phyloP scores from a whole-genome alignment of 1,140 invertebrate genomes.

The Dendrolimus punctatus region DNA sequence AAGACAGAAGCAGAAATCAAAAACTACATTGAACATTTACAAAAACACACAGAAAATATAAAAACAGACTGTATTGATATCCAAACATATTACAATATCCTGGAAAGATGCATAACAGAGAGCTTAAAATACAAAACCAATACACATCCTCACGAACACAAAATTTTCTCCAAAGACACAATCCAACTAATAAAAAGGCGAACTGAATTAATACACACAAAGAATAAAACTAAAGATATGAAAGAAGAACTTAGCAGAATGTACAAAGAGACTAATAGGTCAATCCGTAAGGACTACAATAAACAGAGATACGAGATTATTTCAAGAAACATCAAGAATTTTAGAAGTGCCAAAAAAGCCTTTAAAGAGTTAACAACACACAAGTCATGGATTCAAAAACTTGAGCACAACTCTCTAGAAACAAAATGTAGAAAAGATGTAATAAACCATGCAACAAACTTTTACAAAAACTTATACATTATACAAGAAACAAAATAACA shows the following conservation, averaged over 20 bases:
- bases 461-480: too few species aligned
- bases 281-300: too few species aligned
- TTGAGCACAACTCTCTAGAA: too few species aligned
- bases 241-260: slow-evolving; percentile 23
- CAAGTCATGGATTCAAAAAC: too few species aligned
- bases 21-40: slow-evolving; percentile 10
- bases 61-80: slow-evolving; percentile 11
- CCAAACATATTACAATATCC: slow-evolving; percentile 19
- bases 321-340: too few species aligned
- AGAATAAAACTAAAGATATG: slow-evolving; percentile 18
- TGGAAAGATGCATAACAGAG: slow-evolving; percentile 14
- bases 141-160: slow-evolving; percentile 9
- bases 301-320: too few species aligned
- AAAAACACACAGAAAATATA: slow-evolving; percentile 9
- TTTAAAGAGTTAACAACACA: too few species aligned
- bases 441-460: too few species aligned
- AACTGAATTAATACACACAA: slow-evolving; percentile 13
- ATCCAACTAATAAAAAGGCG: slow-evolving; percentile 16
- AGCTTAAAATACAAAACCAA: slow-evolving; percentile 17
- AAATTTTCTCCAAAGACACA: slow-evolving; percentile 20
- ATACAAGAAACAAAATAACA: too few species aligned
- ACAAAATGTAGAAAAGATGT: too few species aligned
- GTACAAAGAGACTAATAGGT: slow-evolving; percentile 22
- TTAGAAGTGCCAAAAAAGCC: too few species aligned
- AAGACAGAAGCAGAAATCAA: slow-evolving; percentile 10